Evolutionary conservation across 2,888 invertebrate species (phyloP).

Genomic region (Rotaria magnacalcarata): DNA sequence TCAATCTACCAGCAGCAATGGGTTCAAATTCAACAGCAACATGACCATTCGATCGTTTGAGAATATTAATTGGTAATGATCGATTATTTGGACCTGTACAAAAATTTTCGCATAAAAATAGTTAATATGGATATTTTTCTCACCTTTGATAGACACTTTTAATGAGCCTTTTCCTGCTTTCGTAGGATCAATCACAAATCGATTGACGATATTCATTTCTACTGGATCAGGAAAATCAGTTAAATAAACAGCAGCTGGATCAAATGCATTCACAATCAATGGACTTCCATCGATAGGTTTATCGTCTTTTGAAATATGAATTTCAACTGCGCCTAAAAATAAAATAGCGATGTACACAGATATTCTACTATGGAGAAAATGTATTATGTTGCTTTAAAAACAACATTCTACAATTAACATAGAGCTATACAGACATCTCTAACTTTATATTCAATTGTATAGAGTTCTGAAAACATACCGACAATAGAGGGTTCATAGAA

Average conservation of each 20-base stretch:
- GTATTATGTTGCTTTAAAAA: no score
- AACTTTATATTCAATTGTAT: no score
- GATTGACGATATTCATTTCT: not conserved
- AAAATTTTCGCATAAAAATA: not conserved
- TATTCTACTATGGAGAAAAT: no score
- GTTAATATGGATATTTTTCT: no score
- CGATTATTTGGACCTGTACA: not conserved
- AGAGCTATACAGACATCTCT: no score
- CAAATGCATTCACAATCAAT: slow-evolving; percentile 35
- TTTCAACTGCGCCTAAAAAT: not conserved
- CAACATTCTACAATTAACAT: no score
- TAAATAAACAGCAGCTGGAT: not conserved
- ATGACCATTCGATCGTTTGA: slow-evolving; percentile 21
- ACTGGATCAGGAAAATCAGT: not conserved
- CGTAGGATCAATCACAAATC: slow-evolving; percentile 10
- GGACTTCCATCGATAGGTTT: slow-evolving; percentile 37
- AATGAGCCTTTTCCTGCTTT: slow-evolving; percentile 20
- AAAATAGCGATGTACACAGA: no score
- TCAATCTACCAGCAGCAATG: not conserved
- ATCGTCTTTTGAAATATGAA: slow-evolving; percentile 21
- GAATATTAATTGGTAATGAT: not conserved
- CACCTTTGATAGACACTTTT: not conserved
- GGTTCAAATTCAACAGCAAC: not conserved
- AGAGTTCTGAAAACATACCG: not conserved
- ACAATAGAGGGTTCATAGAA: not conserved